Base-by-base conservation (phyloP, 2,888 invertebrate species). In the Abrostola tripartita region DNA sequence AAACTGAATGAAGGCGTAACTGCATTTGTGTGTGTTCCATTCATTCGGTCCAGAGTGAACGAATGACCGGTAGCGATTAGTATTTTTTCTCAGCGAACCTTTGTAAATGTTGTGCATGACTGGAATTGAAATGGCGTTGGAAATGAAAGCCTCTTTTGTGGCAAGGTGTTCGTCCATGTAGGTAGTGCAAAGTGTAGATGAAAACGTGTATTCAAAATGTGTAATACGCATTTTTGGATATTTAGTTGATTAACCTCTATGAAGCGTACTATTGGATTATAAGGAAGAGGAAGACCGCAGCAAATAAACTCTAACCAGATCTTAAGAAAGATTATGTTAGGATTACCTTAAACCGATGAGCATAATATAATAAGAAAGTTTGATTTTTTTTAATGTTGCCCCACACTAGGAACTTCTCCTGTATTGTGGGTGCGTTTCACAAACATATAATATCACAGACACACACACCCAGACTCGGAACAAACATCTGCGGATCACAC, bases 111-210 rank as follows among this genome's bases (percentile, higher is more conserved):
- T 38, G 12, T 53, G 14, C 37, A 2, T 37, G 14, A 6, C 14
- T 41, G 24, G 8, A 12, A 44, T 38, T 57, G 11, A 47, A 67
- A 61, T 51, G 8, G 37, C 0, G 9, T 49, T 69, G 37, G n/a
- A 51, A 24, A 14, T 12, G 14, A 24, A 24, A 52, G 10, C 7
- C 8, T n/a, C 14, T 24, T 40, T 37, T 1, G 11, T 40, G 0
- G 6, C 9, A 12, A 52, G 8, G 38, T 10, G 40, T 24, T 11
- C 6, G 10, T 12, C 38, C 12, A 11, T 52, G 24, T 14, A 40
- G 40, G 38, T 12, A 37, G 37, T 57, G 63, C 8, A 44, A 64
- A 55, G 64, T 71, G 64, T 70, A 58, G 52, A 68, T 47, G 10
- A 49, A 12, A 36, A 56, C 53, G 49, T 1, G 14, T 47, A 5